Conservation (phyloP, 2,888 invertebrate genomes). For the Copidosoma aretas region DNA sequence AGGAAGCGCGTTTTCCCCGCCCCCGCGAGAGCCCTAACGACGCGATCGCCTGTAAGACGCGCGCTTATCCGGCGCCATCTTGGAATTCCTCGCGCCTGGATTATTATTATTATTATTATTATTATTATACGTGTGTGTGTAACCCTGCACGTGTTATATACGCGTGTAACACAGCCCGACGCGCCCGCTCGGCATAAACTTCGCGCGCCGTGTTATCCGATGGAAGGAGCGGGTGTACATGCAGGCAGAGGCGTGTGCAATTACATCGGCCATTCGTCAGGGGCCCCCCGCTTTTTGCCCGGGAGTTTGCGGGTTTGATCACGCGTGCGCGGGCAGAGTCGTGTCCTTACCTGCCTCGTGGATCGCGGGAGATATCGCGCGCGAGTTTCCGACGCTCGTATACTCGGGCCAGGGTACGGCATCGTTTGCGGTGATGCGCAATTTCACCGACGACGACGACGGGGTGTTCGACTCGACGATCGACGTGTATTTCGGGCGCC, state of each 20-base stretch:
- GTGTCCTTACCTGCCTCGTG: no score
- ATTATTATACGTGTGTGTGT: no score
- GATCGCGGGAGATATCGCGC: no score
- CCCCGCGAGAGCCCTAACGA: conserved; percentile 14
- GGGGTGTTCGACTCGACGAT: no score
- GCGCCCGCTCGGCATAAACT: not conserved
- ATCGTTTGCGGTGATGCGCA: no score
- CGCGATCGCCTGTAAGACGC: conserved; percentile 33
- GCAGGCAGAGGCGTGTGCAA: conserved; percentile 4
- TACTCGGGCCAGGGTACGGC: no score
- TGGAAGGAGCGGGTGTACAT: not conserved
- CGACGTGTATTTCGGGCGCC: no score
- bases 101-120: no score
- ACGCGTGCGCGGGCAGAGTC: no score
- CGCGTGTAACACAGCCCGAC: not conserved
- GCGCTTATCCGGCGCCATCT: conserved; percentile 25
- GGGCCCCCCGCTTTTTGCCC: conserved; percentile 5
- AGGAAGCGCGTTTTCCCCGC: not conserved
- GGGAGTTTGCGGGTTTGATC: not conserved
- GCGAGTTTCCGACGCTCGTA: no score
- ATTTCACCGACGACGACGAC: no score
- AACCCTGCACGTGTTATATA: not conserved
- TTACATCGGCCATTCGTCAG: conserved; percentile 18
- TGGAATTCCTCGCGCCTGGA: conserved; percentile 18
- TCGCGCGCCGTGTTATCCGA: not conserved